Evolutionary conservation across 2,888 invertebrate genomes (phyloP).

Genomic region (Micropterix aruncella): DNA sequence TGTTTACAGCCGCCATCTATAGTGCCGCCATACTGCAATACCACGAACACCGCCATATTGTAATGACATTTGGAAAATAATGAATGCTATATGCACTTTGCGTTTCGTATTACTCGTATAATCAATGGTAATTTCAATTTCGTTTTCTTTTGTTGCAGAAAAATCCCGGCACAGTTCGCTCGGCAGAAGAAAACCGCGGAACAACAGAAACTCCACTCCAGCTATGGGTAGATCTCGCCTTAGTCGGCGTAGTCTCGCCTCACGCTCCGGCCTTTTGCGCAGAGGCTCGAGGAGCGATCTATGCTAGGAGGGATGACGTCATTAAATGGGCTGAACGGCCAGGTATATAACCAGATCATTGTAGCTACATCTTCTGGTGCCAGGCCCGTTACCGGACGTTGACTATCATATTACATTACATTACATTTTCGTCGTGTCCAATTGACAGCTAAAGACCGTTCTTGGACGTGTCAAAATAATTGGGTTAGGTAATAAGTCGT

Average conservation of each 20-base stretch:
- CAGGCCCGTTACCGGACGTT: not conserved
- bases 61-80: not conserved
- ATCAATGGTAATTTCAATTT: slow-evolving; percentile 3
- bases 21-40: too few relatives aligned
- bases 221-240: slow-evolving; percentile 59
- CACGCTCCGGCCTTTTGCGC: slow-evolving; percentile 64
- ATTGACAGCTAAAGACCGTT: too few relatives aligned
- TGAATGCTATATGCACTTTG: slow-evolving; percentile 1
- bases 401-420: too few relatives aligned
- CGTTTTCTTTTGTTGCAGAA: slow-evolving; percentile 21
- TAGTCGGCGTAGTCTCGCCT: slow-evolving; percentile 23
- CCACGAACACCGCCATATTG: too few relatives aligned
- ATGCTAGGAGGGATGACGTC: slow-evolving; percentile 64
- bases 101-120: not conserved
- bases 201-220: slow-evolving; percentile 75
- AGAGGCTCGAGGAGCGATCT: slow-evolving; percentile 63
- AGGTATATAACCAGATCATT: slow-evolving; percentile 35
- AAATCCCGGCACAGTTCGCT: slow-evolving; percentile 77
- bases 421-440: too few relatives aligned
- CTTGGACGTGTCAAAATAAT: too few relatives aligned
- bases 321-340: slow-evolving; percentile 66
- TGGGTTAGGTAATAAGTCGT: too few relatives aligned
- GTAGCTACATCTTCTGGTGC: not conserved
- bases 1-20: slow-evolving; percentile 1
- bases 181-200: slow-evolving; percentile 82